Conservation (phyloP, 2,797 vertebrate genomes). For the Hozukius guyotensis region DNA sequence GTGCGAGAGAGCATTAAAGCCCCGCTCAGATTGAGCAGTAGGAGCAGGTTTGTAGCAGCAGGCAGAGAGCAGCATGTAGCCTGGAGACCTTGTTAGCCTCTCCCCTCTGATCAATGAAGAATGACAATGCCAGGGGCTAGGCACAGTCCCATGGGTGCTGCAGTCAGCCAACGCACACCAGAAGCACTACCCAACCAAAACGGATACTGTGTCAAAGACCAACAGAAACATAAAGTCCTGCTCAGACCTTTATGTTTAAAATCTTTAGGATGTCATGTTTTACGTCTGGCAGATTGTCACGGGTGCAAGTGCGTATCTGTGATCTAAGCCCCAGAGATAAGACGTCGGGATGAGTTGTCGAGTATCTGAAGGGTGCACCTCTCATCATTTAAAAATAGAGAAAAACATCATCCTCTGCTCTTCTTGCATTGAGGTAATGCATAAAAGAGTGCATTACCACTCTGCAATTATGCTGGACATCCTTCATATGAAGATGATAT, state of each 20-base stretch:
- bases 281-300: conserved; percentile 12
- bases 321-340: conserved; percentile 18
- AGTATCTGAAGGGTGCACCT: conserved; percentile 12
- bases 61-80: conserved; percentile 63
- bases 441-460: neutral
- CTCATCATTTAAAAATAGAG: conserved; percentile 11
- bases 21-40: conserved; percentile 39
- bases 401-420: neutral
- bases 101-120: conserved; percentile 76
- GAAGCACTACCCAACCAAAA: conserved; percentile 57
- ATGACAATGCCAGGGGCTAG: conserved; percentile 71
- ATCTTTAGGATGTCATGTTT: conserved; percentile 63
- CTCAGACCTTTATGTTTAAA: conserved; percentile 48
- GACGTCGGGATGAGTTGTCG: conserved; percentile 4
- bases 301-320: conserved; percentile 12
- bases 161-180: conserved; percentile 47
- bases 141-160: conserved; percentile 58
- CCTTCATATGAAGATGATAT: neutral
- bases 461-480: neutral
- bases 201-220: conserved; percentile 41
- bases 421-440: neutral
- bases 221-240: conserved; percentile 29
- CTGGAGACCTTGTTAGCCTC: conserved; percentile 78
- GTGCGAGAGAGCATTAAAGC: neutral
- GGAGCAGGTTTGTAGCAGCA: conserved; percentile 56